Conservation (phyloP, 2,797 vertebrate species). For the Coregonus suidteri region DNA sequence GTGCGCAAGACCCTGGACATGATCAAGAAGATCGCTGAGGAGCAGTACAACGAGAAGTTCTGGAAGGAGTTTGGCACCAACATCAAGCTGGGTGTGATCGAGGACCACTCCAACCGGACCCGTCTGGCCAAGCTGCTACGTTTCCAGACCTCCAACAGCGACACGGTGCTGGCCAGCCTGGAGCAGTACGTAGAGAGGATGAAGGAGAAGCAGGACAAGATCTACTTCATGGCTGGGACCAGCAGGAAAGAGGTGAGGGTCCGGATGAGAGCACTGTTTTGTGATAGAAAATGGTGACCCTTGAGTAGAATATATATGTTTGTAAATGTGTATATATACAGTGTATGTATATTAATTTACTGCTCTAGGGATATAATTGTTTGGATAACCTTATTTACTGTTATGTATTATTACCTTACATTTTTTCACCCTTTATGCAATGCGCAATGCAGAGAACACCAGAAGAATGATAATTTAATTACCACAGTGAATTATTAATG, state of each 20-base stretch:
- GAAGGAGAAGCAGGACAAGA: constrained; percentile 91
- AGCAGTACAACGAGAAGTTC: constrained; percentile 86
- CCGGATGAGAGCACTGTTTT: not conserved
- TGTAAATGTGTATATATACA: not conserved
- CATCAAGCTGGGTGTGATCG: constrained; percentile 88
- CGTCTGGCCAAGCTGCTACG: constrained; percentile 87
- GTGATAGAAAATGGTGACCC: not conserved
- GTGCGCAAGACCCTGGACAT: constrained; percentile 90
- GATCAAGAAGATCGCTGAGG: constrained; percentile 91
- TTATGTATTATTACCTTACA: too few relatives aligned
- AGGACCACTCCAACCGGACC: constrained; percentile 89
- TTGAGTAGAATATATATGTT: not conserved
- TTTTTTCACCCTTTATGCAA: too few relatives aligned
- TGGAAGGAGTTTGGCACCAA: constrained; percentile 93
- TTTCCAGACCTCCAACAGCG: constrained; percentile 85
- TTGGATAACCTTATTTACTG: too few relatives aligned
- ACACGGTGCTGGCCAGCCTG: constrained; percentile 79
- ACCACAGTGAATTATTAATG: too few relatives aligned
- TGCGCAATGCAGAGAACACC: too few relatives aligned
- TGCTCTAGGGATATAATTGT: too few relatives aligned
- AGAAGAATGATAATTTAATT: too few relatives aligned
- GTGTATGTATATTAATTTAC: too few relatives aligned
- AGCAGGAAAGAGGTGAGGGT: constrained; percentile 83
- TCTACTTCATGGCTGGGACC: constrained; percentile 88
- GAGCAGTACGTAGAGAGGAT: constrained; percentile 90